Base-by-base conservation (phyloP, 2,888 invertebrate species). In the Pseudanteris insignis region DNA sequence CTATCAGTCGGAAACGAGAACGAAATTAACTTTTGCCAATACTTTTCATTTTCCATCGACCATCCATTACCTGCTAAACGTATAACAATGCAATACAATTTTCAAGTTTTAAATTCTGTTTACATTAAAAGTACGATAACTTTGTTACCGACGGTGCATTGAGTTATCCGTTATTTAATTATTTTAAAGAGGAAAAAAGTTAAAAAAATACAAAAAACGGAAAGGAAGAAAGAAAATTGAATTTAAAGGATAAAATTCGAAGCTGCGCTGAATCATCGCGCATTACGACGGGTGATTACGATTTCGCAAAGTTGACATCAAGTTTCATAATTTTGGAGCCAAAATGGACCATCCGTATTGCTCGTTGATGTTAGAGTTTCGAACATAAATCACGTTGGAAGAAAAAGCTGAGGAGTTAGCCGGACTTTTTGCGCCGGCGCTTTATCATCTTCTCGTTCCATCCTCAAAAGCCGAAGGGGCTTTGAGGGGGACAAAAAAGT, bases 331-430 rank as follows among this genome's bases (percentile, higher is more conserved):
- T 26, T 28, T 29, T 46, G 9, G 26, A 37, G 28, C 28, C 14
- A 33, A 41, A 41, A 48, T 48, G 33, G 41, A 57, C 57, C 28
- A 24, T 30, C 34, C 25, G 37, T 44, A 58, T 58, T 43, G 44
- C 43, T 38, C 48, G 57, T 48, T 43, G 37, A 36, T 26, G 21
- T 29, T 58, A 36, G 38, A 55, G 64, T 61, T 57, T 58, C 65
- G 44, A 68, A 34, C 51, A 71, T 70, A 71, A 72, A 73, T 73
- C 72, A 70, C 64, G 14, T 7, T 12, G 30, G 13, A 25, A 54
- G 59, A 48, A 34, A 32, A 43, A 67, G 43, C 55, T 67, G 5
- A 18, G 66, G 65, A 68, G 67, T 70, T 67, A n/a, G n/a, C 64
- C 41, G 48, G 63, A 40, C 29, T 46, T 50, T 64, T 58, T 65